These are phyloP conservation scores for Pogoniulus pusillus DNA, from an alignment of 2,797 vertebrate genomes.

Conservation along the genomic window DNA sequence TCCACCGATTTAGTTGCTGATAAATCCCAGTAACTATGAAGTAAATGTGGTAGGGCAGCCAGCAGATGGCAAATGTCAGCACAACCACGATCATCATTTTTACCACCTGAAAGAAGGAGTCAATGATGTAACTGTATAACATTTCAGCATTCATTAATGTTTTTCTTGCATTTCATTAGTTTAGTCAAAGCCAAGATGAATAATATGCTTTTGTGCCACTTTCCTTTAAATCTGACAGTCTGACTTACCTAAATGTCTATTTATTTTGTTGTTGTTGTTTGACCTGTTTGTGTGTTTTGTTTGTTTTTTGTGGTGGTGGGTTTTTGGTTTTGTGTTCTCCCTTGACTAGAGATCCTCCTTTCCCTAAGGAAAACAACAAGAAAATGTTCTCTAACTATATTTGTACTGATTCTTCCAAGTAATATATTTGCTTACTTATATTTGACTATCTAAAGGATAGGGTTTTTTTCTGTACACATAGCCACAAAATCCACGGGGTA, in stretches of 20 bases:
- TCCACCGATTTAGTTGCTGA: conserved; percentile 84
- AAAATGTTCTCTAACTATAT: not conserved
- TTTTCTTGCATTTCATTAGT: not conserved
- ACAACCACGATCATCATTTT: conserved; percentile 99
- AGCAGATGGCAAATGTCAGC: conserved; percentile 94
- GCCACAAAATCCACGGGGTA: not conserved
- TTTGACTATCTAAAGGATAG: not conserved
- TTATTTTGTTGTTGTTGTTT: too few species aligned
- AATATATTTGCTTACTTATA: not conserved
- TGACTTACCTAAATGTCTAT: not conserved
- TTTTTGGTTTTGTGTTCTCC: too few species aligned
- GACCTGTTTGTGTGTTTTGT: too few species aligned
- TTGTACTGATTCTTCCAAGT: not conserved
- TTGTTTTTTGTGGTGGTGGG: too few species aligned
- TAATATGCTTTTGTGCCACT: not conserved
- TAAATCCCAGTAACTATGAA: conserved; percentile 91
- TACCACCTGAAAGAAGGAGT: conserved; percentile 85
- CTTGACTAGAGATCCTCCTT: not conserved
- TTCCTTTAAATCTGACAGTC: not conserved
- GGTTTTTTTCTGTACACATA: not conserved
- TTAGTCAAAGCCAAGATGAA: not conserved
- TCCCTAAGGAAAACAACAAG: not conserved
- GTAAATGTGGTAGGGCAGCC: conserved; percentile 95
- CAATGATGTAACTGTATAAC: conserved; percentile 1
- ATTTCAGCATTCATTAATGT: not conserved